Percentiles rank a stretch among this genome's conserved stretches.
Conservation (phyloP, 2,113 vertebrate species). For the Plestiodon gilberti region DNA sequence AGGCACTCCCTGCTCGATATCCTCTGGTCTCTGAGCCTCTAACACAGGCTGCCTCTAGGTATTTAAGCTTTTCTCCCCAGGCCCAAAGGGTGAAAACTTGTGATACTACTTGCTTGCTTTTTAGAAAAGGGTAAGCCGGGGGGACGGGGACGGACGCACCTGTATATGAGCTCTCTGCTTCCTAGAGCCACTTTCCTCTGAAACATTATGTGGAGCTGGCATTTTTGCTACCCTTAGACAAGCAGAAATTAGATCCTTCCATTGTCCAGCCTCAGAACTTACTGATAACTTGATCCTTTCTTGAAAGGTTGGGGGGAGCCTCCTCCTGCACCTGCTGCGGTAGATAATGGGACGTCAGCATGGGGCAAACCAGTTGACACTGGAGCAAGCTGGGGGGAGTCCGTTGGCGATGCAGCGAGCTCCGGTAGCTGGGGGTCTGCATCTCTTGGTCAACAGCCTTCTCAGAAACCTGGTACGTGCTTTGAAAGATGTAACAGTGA, state of each 20-base stretch:
- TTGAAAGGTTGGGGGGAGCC: conserved; percentile 90
- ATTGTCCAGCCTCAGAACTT: neutral
- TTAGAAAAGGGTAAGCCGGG: too few species aligned
- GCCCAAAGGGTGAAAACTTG: too few species aligned
- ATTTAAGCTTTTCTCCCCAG: neutral
- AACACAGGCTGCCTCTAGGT: neutral
- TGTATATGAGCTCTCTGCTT: neutral
- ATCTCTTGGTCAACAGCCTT: conserved; percentile 79
- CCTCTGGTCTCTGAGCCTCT: too few species aligned
- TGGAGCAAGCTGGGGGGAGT: conserved; percentile 86
- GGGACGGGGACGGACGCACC: too few species aligned
- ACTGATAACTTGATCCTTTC: conserved; percentile 60
- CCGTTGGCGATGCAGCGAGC: conserved; percentile 73
- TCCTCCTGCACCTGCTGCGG: conserved; percentile 82
- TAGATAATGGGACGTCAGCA: conserved; percentile 95
- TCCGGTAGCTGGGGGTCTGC: conserved; percentile 79
- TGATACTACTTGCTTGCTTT: neutral
- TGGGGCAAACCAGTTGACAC: conserved; percentile 95
- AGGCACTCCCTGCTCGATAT: neutral
- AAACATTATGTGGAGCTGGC: neutral
- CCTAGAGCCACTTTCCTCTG: neutral
- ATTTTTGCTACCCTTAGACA: neutral
- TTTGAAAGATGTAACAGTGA: accelerated
- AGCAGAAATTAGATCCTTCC: too few species aligned
- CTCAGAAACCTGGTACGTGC: conserved; percentile 87